Percentiles rank a stretch among this genome's conserved stretches.
phyloP scores from a whole-genome alignment of 2,113 vertebrate genomes.

The Pollachius pollachius region DNA sequence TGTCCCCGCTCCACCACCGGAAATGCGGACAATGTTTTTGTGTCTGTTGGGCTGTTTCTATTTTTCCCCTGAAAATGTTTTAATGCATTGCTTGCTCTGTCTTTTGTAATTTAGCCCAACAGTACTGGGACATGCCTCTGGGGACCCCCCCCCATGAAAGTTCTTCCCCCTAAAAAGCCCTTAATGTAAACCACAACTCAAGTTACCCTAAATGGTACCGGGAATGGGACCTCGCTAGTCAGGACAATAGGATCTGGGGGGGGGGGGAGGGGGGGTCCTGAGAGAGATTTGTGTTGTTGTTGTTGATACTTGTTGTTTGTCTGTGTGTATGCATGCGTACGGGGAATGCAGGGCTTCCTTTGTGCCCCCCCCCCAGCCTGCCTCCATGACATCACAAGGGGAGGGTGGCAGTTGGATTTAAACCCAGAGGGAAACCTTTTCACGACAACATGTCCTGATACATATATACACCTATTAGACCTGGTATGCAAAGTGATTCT shows the following conservation, averaged over 20 bases:
- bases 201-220: slow-evolving; percentile 41
- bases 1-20: too few relatives aligned
- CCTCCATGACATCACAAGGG: slow-evolving; percentile 33
- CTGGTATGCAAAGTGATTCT: too few relatives aligned
- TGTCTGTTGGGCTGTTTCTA: too few relatives aligned
- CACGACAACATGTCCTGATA: too few relatives aligned
- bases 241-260: slow-evolving; percentile 42
- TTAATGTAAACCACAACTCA: slow-evolving; percentile 55
- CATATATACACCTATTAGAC: too few relatives aligned
- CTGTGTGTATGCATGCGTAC: slow-evolving; percentile 29
- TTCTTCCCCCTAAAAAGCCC: neutral
- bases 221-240: slow-evolving; percentile 45
- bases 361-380: slow-evolving; percentile 26
- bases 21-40: too few relatives aligned
- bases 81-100: neutral
- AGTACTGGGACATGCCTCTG: neutral
- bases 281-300: neutral
- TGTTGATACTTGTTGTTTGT: slow-evolving; percentile 20
- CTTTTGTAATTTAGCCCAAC: slow-evolving; percentile 7
- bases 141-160: neutral
- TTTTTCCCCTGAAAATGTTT: neutral
- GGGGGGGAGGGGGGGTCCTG: neutral
- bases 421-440: neutral
- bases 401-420: neutral
- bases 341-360: slow-evolving; percentile 22